phyloP scores from a whole-genome alignment of 2,113 vertebrate genomes.

The Poicephalus gulielmi region DNA sequence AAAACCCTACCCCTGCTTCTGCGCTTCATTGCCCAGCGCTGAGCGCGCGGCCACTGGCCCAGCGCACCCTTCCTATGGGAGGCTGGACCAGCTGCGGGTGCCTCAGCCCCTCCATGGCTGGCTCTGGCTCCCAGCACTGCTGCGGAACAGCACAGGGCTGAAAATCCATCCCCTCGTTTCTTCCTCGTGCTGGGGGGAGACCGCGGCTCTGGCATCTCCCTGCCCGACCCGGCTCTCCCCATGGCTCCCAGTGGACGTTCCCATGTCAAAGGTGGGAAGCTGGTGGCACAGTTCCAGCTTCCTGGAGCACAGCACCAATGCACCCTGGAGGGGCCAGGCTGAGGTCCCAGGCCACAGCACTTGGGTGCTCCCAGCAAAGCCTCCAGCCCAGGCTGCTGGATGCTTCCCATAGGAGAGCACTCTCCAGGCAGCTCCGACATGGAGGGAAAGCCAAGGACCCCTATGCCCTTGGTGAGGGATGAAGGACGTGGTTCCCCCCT shows the following conservation, averaged over 20 bases:
- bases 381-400: neutral
- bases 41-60: neutral
- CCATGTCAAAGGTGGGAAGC: neutral
- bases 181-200: neutral
- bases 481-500: neutral
- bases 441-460: no score
- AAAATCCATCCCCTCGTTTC: neutral
- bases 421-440: accelerated
- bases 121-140: neutral
- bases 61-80: no score
- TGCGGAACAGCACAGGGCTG: accelerated
- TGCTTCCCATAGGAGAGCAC: neutral
- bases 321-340: neutral
- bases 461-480: accelerated
- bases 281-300: neutral
- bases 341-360: neutral
- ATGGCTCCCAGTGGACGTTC: no score
- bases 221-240: no score
- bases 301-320: neutral
- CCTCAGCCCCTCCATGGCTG: accelerated
- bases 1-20: neutral
- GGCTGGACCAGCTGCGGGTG: accelerated
- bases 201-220: neutral
- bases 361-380: neutral
- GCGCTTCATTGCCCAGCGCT: accelerated